Evolutionary conservation across 2,797 vertebrate species (phyloP).

Genomic region (Pachyuromys duprasi): DNA sequence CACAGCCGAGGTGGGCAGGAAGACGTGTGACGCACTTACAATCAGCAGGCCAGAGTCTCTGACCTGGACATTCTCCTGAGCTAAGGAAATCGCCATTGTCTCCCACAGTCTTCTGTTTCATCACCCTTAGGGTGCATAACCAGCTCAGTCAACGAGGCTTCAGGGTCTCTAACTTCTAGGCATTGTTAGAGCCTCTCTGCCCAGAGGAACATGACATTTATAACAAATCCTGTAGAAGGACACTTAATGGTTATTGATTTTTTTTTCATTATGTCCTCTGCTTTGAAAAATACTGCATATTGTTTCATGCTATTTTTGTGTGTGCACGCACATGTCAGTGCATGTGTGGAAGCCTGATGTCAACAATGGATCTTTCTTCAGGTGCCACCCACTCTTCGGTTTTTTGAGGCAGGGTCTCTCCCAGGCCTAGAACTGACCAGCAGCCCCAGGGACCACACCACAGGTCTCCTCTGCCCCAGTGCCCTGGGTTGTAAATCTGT

Average conservation of each 20-base stretch:
- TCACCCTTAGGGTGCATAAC: not conserved
- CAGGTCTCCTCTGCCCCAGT: not conserved
- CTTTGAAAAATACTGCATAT: not conserved
- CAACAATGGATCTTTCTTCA: no score
- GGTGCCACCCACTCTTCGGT: not conserved
- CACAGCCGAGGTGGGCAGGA: not conserved
- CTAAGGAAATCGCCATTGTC: not conserved
- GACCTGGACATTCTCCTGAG: not conserved
- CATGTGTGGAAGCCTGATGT: not conserved
- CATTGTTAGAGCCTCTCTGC: not conserved
- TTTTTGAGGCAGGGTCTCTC: not conserved
- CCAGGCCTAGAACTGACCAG: not conserved
- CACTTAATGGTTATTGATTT: not conserved
- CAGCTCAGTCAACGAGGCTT: not conserved
- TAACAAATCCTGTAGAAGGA: not conserved
- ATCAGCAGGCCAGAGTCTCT: not conserved
- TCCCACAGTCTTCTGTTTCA: not conserved
- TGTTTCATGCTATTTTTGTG: not conserved
- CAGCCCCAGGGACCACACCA: not conserved
- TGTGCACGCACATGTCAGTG: not conserved
- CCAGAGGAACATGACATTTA: not conserved
- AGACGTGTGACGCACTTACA: not conserved
- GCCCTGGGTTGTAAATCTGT: not conserved
- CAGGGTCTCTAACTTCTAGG: not conserved
- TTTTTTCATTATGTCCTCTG: not conserved